Base-by-base conservation (phyloP, 1,140 invertebrate species). In the Lepidostoma basale region DNA sequence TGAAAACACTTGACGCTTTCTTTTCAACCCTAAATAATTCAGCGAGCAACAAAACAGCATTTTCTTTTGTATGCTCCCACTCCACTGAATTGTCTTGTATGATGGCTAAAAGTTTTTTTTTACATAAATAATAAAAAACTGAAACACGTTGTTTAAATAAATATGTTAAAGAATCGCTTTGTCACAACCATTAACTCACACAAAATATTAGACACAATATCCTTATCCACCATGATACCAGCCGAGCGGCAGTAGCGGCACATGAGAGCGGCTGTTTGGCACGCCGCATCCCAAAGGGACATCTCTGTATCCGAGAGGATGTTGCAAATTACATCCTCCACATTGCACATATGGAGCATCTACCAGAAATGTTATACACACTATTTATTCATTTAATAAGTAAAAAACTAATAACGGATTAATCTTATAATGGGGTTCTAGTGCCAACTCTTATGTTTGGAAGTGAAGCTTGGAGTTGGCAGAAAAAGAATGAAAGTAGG, bases 31-130 rank as follows among this genome's bases (percentile, higher is more conserved):
- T 74, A 64, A 78, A 81, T 4, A 82, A 70, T 45, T 79, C 78
- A 0, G 74, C 75, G 26, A 82, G 45, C 1, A 80, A 79, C 0
- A 76, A 67, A 28, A 81, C 44, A 2, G 77, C 52, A 52, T 81
- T 80, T 68, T 81, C 79, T 1, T 79, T 74, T 1, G 79, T 73
- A 52, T 76, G 77, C 69, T 81, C 80, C 81, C 79, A 81, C 3
- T 74, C 74, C 0, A 77, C 74, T 3, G 67, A 69, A 12, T 80
- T 79, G 45, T 80, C 78, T 18, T 73, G 71, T 2, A 81, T 52
- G 16, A 81, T 80, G 9, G 73, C 80, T 81, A 68, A 23, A 54
- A 73, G 47, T 5, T 30, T 56, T 62, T n/a, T n/a, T n/a, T n/a
- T n/a, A n/a, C n/a, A n/a, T n/a, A n/a, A n/a, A n/a, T n/a, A n/a